phyloP scores from a whole-genome alignment of 2,797 vertebrate species.

The Aythya fuligula region DNA sequence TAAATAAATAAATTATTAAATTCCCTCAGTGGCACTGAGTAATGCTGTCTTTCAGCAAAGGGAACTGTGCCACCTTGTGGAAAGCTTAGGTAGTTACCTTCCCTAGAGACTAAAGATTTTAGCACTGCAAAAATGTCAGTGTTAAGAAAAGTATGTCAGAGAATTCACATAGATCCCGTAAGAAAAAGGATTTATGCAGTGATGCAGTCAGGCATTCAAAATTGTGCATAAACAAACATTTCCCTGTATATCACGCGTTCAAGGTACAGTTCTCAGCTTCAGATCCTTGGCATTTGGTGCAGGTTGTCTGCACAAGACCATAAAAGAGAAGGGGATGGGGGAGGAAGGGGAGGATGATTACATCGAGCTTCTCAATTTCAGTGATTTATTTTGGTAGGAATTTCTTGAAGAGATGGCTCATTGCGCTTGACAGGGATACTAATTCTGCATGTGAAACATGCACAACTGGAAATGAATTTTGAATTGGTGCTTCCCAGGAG shows the following conservation, averaged over 20 bases:
- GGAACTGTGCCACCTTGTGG: conserved; percentile 74
- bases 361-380: neutral
- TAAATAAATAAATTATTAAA: rapidly evolving
- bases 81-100: neutral
- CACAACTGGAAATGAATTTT: conserved; percentile 34
- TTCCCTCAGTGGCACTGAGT: neutral
- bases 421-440: neutral
- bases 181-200: neutral
- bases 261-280: neutral
- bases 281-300: rapidly evolving
- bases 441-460: conserved; percentile 3
- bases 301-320: neutral
- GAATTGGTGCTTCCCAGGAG: conserved; percentile 36
- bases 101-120: neutral
- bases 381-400: conserved; percentile 8
- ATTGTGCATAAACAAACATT: neutral
- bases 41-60: conserved; percentile 27
- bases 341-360: neutral
- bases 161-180: neutral
- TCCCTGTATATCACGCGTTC: neutral
- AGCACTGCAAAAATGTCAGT: neutral
- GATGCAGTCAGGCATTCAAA: neutral
- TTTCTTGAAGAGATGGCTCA: conserved; percentile 3
- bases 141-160: neutral
- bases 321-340: neutral